Conservation (phyloP, 2,888 invertebrate genomes). For the Drosophila pseudotalamancana region DNA sequence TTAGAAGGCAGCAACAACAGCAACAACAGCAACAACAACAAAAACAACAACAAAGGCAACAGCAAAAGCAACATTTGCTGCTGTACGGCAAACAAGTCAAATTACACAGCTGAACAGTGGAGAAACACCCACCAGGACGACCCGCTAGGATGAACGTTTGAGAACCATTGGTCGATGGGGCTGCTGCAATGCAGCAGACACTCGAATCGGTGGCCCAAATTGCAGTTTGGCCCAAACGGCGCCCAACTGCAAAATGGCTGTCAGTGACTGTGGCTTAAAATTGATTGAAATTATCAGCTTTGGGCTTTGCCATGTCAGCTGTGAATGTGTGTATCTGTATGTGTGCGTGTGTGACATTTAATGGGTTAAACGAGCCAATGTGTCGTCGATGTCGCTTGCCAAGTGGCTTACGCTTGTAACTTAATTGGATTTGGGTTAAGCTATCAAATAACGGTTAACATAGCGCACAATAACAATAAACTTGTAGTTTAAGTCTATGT, state of each 20-base stretch:
- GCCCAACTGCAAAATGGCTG: constrained; percentile 55
- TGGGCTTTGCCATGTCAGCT: constrained; percentile 70
- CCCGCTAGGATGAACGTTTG: no score
- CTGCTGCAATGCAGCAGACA: constrained; percentile 22
- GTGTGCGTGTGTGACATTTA: constrained; percentile 50
- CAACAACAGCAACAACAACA: constrained; percentile 9
- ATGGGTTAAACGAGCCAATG: constrained; percentile 78
- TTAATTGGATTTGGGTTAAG: constrained; percentile 79
- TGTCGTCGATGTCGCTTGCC: constrained; percentile 77
- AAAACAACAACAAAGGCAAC: neutral
- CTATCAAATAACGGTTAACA: constrained; percentile 73
- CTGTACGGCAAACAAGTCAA: constrained; percentile 33
- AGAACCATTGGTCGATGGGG: constrained; percentile 12
- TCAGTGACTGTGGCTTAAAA: constrained; percentile 67
- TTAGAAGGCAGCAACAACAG: constrained; percentile 46
- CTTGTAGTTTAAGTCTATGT: constrained; percentile 55
- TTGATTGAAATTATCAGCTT: constrained; percentile 81
- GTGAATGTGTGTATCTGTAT: constrained; percentile 10
- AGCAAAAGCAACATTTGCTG: neutral
- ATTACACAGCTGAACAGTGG: constrained; percentile 38
- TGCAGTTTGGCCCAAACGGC: constrained; percentile 43
- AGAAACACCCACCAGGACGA: constrained; percentile 22
- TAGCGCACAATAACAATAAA: constrained; percentile 72
- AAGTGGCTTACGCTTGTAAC: constrained; percentile 78
- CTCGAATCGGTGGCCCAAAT: constrained; percentile 40